Evolutionary conservation across 2,888 invertebrate species (phyloP), one percentile per base, ranked within the genome.

Genomic region (Elysia crispata): DNA sequence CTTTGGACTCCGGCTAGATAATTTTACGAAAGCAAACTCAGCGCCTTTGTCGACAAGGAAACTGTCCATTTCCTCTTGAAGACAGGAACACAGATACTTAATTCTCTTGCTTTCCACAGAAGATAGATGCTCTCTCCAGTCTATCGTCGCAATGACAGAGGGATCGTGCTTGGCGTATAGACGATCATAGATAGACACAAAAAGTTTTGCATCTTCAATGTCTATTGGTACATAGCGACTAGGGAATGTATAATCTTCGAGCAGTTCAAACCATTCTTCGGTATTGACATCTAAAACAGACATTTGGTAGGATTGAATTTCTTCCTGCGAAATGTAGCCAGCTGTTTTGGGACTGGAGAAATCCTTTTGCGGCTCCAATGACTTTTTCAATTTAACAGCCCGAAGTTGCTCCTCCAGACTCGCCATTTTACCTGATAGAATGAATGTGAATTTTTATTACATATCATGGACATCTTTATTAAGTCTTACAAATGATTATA

Each of bases 1-100:
- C 82, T 89, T 89, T 0, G 89, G 87, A 83, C 89, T 89, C 54
- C 89, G 81, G 64, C 86, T 86, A 3, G 89, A 89, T 3, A 88
- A 86, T 83, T 89, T 89, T 11, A 89, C 88, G 83, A 89, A 89
- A 5, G 86, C 87, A 78, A 72, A 85, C 20, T 86, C 86, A 1
- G 84, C 84, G 15, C 70, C 69, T 23, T 73, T 66, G 6, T 81
- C 64, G 11, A 64, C 41, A 20, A 80, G 83, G 72, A 82, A 87
- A 8, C 70, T 33, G 20, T 81, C 67, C 84, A 89, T 86, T 5
- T 81, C 82, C 23, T 73, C 60, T 33, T 86, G 83, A 18, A 89
- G 82, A 25, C 85, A 77, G 6, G 73, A 41, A 11, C 77, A 73
- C 49, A 89, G 77, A 5, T 80, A 62, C 13, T 82, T 77, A 11